These are phyloP conservation scores for Plotosus lineatus DNA, from an alignment of 2,113 vertebrate genomes.

Conservation along the genomic window DNA sequence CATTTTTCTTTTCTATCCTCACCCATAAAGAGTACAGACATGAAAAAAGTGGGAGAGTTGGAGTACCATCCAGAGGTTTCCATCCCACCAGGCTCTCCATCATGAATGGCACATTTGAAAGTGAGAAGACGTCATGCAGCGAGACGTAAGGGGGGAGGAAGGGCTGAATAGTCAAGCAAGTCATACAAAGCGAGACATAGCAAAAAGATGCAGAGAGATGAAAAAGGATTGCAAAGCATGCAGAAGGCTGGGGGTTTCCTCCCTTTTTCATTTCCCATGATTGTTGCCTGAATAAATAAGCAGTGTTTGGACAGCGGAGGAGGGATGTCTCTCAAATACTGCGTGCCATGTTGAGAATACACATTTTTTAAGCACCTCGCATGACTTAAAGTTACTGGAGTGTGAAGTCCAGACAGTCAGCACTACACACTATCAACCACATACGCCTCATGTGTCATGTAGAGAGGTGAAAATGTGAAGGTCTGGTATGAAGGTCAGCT, in stretches of 20 bases:
- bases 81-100: slow-evolving; percentile 59
- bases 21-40: slow-evolving; percentile 7
- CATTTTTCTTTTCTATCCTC: not conserved
- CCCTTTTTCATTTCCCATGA: slow-evolving; percentile 67
- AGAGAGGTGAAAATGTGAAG: not conserved
- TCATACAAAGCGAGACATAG: not conserved
- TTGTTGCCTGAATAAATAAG: slow-evolving; percentile 68
- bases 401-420: slow-evolving; percentile 71
- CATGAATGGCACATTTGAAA: slow-evolving; percentile 69
- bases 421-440: slow-evolving; percentile 55
- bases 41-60: slow-evolving; percentile 60
- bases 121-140: slow-evolving; percentile 52
- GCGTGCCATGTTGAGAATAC: slow-evolving; percentile 62
- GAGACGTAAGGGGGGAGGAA: not conserved
- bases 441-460: slow-evolving; percentile 13
- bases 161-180: not conserved
- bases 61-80: slow-evolving; percentile 61
- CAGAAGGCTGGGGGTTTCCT: slow-evolving; percentile 56
- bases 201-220: not conserved
- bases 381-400: slow-evolving; percentile 73
- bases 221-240: slow-evolving; percentile 48
- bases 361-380: slow-evolving; percentile 77
- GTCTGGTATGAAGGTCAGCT: not conserved
- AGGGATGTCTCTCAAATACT: slow-evolving; percentile 61
- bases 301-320: slow-evolving; percentile 62